Conservation (phyloP, 2,113 vertebrate genomes). For the Hydrolagus affinis region DNA sequence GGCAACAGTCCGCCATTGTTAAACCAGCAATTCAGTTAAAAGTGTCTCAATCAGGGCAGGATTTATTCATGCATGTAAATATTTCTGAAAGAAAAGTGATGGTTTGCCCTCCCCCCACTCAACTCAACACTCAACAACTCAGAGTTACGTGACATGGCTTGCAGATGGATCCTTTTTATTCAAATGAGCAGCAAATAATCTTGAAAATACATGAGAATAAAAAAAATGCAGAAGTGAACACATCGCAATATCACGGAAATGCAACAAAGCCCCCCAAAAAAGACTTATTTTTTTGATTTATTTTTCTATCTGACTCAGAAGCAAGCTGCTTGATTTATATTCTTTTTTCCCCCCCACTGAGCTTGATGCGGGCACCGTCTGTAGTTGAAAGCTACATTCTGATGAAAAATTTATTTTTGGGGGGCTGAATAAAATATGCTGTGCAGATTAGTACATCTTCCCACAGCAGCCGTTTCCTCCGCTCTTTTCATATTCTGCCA, state of each 20-base stretch:
- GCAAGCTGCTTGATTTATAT: slow-evolving; percentile 18
- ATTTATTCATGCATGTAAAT: slow-evolving; percentile 23
- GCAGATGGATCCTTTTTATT: background rate
- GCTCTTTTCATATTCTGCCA: slow-evolving; percentile 4
- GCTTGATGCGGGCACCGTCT: slow-evolving; percentile 11
- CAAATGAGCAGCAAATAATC: background rate
- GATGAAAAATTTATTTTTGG: slow-evolving; percentile 31
- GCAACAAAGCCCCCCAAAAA: background rate
- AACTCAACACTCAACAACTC: background rate
- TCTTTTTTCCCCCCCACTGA: background rate
- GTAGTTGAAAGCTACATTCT: slow-evolving; percentile 23
- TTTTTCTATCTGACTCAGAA: slow-evolving; percentile 24
- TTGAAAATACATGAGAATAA: background rate
- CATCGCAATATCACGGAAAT: slow-evolving; percentile 16
- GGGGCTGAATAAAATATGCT: slow-evolving; percentile 27
- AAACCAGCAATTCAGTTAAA: background rate
- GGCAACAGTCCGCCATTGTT: slow-evolving; percentile 17
- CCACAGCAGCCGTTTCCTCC: background rate
- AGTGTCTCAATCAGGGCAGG: background rate
- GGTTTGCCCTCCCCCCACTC: background rate
- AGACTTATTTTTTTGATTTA: slow-evolving; percentile 29
- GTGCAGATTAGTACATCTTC: slow-evolving; percentile 10
- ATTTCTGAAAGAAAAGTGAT: slow-evolving; percentile 14
- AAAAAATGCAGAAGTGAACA: background rate
- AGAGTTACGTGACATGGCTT: background rate